A percentile compares a stretch with the other conserved stretches of the same genome.
phyloP scores from a whole-genome alignment of 2,113 vertebrate species.

The Tragelaphus strepsiceros region DNA sequence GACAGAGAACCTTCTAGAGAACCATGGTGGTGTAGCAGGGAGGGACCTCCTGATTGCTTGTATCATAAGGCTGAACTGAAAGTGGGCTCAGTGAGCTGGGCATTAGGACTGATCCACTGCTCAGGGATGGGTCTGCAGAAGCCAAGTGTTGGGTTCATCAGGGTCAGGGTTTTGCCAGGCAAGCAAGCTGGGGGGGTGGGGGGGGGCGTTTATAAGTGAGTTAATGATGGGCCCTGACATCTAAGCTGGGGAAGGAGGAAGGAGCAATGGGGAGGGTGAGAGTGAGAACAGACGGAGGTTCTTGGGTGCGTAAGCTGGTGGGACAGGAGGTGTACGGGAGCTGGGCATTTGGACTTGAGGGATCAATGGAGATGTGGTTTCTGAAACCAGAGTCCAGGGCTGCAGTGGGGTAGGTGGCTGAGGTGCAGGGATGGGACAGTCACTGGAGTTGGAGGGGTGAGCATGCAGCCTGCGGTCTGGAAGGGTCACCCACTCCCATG shows the following conservation, averaged over 20 bases:
- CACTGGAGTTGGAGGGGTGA: background rate
- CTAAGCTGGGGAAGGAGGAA: background rate
- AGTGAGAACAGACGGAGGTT: background rate
- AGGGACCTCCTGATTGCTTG: background rate
- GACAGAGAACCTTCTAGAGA: background rate
- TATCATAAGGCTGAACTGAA: background rate
- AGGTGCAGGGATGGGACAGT: background rate
- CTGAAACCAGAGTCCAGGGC: background rate
- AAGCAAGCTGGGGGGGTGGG: background rate
- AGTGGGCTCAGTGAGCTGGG: background rate
- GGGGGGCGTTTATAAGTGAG: rapidly evolving
- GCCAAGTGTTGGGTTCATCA: background rate
- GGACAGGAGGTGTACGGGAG: rapidly evolving
- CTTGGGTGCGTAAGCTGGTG: background rate
- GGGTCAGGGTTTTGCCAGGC: too few relatives aligned
- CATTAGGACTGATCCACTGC: background rate
- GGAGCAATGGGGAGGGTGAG: background rate
- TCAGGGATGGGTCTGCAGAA: background rate
- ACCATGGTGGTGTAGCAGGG: rapidly evolving
- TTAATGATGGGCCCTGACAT: background rate
- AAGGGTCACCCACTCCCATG: background rate
- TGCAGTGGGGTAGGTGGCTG: background rate
- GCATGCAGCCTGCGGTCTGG: background rate
- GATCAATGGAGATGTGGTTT: background rate
- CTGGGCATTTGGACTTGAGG: background rate